A percentile compares a stretch with the other conserved stretches of the same genome.
These are phyloP conservation scores for Zosterops hypoxanthus DNA, from an alignment of 2,113 vertebrate species.

Conservation along the genomic window DNA sequence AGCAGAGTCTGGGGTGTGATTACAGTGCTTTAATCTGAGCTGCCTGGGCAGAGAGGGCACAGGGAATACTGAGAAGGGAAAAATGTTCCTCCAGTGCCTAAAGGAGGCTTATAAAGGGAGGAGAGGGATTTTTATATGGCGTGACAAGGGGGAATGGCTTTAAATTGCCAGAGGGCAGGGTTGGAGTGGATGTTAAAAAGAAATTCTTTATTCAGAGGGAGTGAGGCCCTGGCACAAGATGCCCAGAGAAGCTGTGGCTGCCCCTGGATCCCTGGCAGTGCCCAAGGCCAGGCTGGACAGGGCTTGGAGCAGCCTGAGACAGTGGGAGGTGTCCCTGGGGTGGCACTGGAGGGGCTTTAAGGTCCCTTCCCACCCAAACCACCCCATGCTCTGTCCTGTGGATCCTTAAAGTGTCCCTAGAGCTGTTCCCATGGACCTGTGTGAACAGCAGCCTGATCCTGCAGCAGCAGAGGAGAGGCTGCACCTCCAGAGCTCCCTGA, in stretches of 20 bases:
- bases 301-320: neutral
- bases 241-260: neutral
- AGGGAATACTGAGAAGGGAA: neutral
- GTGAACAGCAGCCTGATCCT: fast-evolving
- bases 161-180: neutral
- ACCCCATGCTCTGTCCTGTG: fast-evolving
- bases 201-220: neutral
- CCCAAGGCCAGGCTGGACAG: neutral
- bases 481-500: neutral
- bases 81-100: neutral
- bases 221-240: neutral
- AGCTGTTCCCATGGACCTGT: fast-evolving
- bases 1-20: neutral
- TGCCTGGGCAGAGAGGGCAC: neutral
- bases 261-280: neutral
- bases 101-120: neutral
- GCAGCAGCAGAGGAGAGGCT: neutral
- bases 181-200: neutral
- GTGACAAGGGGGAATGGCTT: neutral
- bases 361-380: neutral
- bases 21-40: neutral
- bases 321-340: neutral
- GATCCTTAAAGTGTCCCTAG: neutral
- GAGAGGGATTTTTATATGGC: neutral
- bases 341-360: fast-evolving